Conservation (phyloP, 2,113 vertebrate species). For the Xiphias gladius region DNA sequence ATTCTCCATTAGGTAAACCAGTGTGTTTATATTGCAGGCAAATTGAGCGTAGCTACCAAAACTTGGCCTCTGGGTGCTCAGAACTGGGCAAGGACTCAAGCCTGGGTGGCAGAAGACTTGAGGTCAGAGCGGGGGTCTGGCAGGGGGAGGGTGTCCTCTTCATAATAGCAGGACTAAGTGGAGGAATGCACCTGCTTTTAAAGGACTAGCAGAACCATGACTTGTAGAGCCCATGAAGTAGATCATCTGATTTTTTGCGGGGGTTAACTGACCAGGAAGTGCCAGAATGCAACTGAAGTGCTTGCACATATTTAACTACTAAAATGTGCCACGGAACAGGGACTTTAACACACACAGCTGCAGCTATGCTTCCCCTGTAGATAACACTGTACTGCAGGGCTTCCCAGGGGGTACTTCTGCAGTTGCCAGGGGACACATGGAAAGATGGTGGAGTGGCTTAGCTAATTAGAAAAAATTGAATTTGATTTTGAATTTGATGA, state of each 20-base stretch:
- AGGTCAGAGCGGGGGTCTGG: neutral
- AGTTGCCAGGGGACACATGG: neutral
- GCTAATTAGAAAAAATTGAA: neutral
- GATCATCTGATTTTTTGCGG: neutral
- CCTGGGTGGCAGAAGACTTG: slow-evolving; percentile 7
- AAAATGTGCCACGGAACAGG: neutral
- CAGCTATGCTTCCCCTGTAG: neutral
- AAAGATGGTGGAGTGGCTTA: neutral
- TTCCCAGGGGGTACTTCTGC: neutral
- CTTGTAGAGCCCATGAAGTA: neutral
- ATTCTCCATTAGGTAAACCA: slow-evolving; percentile 54
- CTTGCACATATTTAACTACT: neutral
- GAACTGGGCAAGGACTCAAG: slow-evolving; percentile 3
- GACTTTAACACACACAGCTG: neutral
- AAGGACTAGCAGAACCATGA: neutral
- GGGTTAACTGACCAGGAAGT: slow-evolving; percentile 1
- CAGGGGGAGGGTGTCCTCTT: slow-evolving; percentile 21
- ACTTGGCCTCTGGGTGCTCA: slow-evolving; percentile 24
- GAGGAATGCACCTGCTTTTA: neutral
- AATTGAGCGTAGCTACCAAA: slow-evolving; percentile 45
- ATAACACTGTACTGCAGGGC: neutral
- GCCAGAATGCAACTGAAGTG: neutral
- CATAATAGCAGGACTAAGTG: neutral
- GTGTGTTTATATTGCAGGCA: slow-evolving; percentile 59
- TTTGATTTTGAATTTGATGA: neutral